Evolutionary conservation across 1,140 invertebrate species (phyloP), one percentile per base, ranked within the genome.

Genomic region (Pseudobourletiella spinata): DNA sequence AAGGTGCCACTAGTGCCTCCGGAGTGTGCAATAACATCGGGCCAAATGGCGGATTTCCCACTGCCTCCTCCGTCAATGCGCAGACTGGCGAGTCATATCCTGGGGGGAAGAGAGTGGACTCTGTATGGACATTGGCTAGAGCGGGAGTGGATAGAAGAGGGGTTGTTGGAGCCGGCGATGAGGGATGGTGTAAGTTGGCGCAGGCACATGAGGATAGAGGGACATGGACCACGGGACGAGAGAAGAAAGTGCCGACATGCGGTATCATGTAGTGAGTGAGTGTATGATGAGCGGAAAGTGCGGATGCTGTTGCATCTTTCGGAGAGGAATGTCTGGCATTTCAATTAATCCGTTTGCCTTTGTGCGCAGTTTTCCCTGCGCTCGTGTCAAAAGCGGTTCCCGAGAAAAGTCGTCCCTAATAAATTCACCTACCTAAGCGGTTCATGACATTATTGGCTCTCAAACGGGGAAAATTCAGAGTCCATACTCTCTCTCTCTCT

Each of bases 361-460:
- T 65, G 63, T 65, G 63, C 54, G 59, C 54, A 61, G 59, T 58
- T 59, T 54, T 51, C 54, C 59, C 50, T 60, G 54, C 59, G 63
- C 59, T 48, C 58, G 63, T 65, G 58, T 44, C 59, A 65, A 65
- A 65, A 57, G 58, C 50, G 35, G 39, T 54, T 39, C 51, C n/a
- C 15, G 26, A 59, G 57, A 59, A 59, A 64, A 64, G 63, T 64
- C 57, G 24, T 22, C 28, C 58, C 58, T 65, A 65, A 65, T 65
- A 65, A 65, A 65, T 65, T 65, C 55, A 65, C 63, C 63, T 65
- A 61, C 54, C 63, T 57, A 64, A 61, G 42, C 63, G 63, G 63
- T 61, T 61, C 63, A 65, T 65, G 63, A 65, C 63, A 61, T 65
- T 65, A 65, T 65, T 65, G 63, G 63, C 63, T 64, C 63, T 64